Base-by-base conservation (phyloP, 1,140 invertebrate species). In the Antheraea mylitta region DNA sequence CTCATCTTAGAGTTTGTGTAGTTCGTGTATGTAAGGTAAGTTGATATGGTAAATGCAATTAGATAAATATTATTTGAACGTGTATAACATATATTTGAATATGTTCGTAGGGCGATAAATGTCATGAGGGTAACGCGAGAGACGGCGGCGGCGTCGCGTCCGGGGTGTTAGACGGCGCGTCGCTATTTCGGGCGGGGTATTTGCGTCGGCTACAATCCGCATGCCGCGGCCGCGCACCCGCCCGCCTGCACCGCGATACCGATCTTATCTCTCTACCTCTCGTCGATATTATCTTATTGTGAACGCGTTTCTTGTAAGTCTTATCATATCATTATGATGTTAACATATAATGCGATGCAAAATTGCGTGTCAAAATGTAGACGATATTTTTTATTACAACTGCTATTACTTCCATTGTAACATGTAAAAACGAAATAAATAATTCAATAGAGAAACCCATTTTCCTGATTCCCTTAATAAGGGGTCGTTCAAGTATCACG, bases 171-270 rank as follows among this genome's bases (percentile, higher is more conserved):
- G 85, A 87, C 85, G 83, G 81, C 82, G 78, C 71, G 80, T 71
- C 85, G 79, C 81, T 87, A 89, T 86, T 90, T 90, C 79, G 72
- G 84, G 78, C 80, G 67, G 81, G 68, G 77, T 86, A 88, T 90
- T 87, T 86, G 83, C 83, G 84, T 66, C 65, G 79, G 74, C 78
- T 75, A 80, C 78, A 78, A 76, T 80, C 79, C 78, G 77, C 79
- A 78, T 79, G 74, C 77, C 79, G 11, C 38, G 38, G 38, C 38
- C 38, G 38, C 11, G 38, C 8, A 42, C 38, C 8, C 11, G 38
- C 8, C 7, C 38, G 73, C 76, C 78, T 83, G 85, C 81, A 83
- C 76, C 66, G 65, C 59, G 68, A 74, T 66, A 70, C 74, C 45
- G 53, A 74, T 76, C 75, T 83, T 79, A 74, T 78, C 71, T 78